Evolutionary conservation across 2,888 invertebrate genomes (phyloP), one percentile per base, ranked within the genome.

Genomic region (Actias luna): DNA sequence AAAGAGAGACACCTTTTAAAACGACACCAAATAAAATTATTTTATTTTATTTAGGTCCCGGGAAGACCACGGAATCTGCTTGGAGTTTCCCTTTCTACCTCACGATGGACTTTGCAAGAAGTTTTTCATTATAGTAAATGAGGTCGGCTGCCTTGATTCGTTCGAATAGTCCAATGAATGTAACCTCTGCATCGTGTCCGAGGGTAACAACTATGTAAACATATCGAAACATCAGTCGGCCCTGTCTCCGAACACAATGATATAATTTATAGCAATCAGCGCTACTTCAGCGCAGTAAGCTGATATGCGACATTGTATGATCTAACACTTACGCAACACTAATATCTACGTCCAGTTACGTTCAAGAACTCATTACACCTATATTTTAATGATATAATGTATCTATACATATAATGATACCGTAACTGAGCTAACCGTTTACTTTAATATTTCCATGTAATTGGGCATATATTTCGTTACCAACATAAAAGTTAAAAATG

Each of bases 231-330:
- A 62, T 57, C 58, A 22, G 55, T 42, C 33, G 16, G 33, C 10
- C 62, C 46, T 52, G 62, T 62, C 39, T 58, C 59, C 58, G 52
- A 62, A 59, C 59, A 58, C 50, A 59, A 62, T 62, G 58, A 62
- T 52, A 59, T 62, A 62, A 62, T 62, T 62, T 62, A 62, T 62
- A 50, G 62, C 62, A 59, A 59, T 62, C 59, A 58, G 39, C 22
- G 29, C 61, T 58, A 58, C 58, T 62, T 16, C 29, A 55, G 5
- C 16, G 55, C 55, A 12, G 5, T 29, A n/a, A 55, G 29, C 29
- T 29, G 29, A 55, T 29, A 55, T 29, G 29, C n/a, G n/a, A 55
- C 55, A 29, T 55, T 16, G 55, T 46, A 12, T 22, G 1, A n/a
- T n/a, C n/a, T n/a, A n/a, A 3, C 46, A 46, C 12, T 50, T 12